Evolutionary conservation across 2,797 vertebrate species (phyloP), one percentile per base, ranked within the genome.

Genomic region (Xerus rutilus): DNA sequence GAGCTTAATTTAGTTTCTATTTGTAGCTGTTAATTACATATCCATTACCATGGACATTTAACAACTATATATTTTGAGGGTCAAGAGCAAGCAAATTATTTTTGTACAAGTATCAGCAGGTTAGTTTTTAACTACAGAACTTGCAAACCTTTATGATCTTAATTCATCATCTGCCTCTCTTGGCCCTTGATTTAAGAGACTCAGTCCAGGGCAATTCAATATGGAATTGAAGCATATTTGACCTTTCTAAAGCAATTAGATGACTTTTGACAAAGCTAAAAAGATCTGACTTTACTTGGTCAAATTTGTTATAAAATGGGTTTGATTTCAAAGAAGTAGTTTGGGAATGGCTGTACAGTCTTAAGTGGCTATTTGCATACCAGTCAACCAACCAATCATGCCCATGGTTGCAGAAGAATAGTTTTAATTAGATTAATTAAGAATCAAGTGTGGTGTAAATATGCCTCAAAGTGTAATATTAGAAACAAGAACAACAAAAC

Each of bases 281-380:
- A 86, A 78, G 69, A 30, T 64, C 45, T 59, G 52, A 20, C 65
- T 86, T 32, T 25, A 23, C 20, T 67, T 78, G 57, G 45, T 77
- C 39, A 32, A 21, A 59, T 30, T 81, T 82, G 39, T 49, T 79
- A 45, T 76, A 70, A 84, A 91, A 59, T 47, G 21, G 39, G 88
- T 90, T 96, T 84, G 67, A 43, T 88, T 86, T 93, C 83, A 82
- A 81, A 64, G 54, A 15, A 72, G 73, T 74, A 67, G 74, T 74
- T 84, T 84, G 28, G 54, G 67, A 85, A 49, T 93, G 85, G 35
- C 39, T 32, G 4, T 43, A 35, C 13, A 69, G 30, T 65, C 52
- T 94, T 90, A 74, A 90, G 72, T 81, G 5, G 25, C 23, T 70
- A 17, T 69, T 77, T 13, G 5, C n/a, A 20, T 39, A 25, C 20